Evolutionary conservation across 2,113 vertebrate species (phyloP).

Genomic region (Crotalus tigris): DNA sequence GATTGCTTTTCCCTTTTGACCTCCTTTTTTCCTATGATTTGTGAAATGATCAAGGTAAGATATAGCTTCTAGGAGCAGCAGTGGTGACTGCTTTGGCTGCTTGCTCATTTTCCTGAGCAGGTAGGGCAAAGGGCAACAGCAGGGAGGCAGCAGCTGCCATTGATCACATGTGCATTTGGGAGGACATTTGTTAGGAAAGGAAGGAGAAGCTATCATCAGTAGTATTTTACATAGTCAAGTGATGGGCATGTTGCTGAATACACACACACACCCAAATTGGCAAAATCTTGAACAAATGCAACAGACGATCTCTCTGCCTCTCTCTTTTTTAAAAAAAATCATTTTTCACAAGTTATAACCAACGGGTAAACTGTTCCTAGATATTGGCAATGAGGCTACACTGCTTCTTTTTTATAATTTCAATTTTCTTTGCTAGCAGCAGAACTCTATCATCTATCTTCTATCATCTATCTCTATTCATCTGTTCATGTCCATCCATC

Average conservation of each 20-base stretch:
- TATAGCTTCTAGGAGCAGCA: not conserved
- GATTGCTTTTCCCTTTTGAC: not conserved
- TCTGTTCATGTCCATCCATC: not conserved
- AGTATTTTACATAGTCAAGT: not conserved
- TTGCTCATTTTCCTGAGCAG: not conserved
- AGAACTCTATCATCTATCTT: not conserved
- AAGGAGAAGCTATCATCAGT: not conserved
- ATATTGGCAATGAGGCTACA: not conserved
- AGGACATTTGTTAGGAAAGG: not conserved
- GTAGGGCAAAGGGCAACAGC: not conserved
- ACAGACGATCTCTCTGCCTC: not conserved
- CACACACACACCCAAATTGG: not conserved
- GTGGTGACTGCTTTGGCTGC: not conserved
- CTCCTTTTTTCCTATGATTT: not conserved
- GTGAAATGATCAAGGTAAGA: not conserved
- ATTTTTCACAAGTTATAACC: not conserved
- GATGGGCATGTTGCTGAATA: not conserved
- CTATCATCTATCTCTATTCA: not conserved
- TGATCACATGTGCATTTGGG: not conserved
- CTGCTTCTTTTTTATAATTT: not conserved
- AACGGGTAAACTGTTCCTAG: not conserved
- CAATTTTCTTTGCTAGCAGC: not conserved
- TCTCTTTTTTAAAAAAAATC: not conserved
- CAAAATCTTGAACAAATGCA: not conserved
- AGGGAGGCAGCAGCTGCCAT: not conserved